Base-by-base conservation (phyloP, 2,888 invertebrate species). In the Drymonia ruficornis region DNA sequence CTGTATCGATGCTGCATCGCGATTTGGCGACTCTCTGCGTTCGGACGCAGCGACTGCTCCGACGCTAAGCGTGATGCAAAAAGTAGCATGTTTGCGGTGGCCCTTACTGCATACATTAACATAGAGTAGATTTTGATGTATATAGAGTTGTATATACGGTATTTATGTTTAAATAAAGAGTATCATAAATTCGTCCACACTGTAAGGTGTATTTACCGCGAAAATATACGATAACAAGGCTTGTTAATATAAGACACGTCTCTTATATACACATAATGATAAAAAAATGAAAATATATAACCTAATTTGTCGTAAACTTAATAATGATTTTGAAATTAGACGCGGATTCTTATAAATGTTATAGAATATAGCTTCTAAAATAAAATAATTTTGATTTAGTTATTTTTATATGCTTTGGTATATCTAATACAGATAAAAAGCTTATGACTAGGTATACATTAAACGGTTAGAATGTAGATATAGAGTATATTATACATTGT, bases 131-230 rank as follows among this genome's bases (percentile, higher is more conserved):
- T 7, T 9, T 45, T 45, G 28, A 15, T 45, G 28, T 45, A 38
- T 29, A 67, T 65, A 65, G 44, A 49, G 53, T 40, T 72, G 63
- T 72, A 64, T 61, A 71, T 63, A 65, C 18, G 48, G 55, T 31
- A 48, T 56, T 55, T 50, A 48, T 42, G 53, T 61, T 56, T 58
- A 59, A 59, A 54, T 59, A 77, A 73, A 65, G 72, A 80, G 75
- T 86, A 88, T 89, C 87, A 78, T 83, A 81, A n/a, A 83, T 83
- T 84, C 90, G 91, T 91, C 90, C 91, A 90, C 82, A 83, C 77
- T 81, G 60, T 81, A 74, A 81, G 71, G 74, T 84, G 81, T 84
- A 84, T 80, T 77, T 82, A 83, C 67, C 57, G 78, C 78, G 76
- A 78, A 72, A 66, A 67, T 66, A 66, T 68, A 65, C 59, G 56